Percentiles rank a stretch among this genome's conserved stretches.
Evolutionary conservation across 2,113 vertebrate genomes (phyloP).

Genomic region (Hippoglossus stenolepis): DNA sequence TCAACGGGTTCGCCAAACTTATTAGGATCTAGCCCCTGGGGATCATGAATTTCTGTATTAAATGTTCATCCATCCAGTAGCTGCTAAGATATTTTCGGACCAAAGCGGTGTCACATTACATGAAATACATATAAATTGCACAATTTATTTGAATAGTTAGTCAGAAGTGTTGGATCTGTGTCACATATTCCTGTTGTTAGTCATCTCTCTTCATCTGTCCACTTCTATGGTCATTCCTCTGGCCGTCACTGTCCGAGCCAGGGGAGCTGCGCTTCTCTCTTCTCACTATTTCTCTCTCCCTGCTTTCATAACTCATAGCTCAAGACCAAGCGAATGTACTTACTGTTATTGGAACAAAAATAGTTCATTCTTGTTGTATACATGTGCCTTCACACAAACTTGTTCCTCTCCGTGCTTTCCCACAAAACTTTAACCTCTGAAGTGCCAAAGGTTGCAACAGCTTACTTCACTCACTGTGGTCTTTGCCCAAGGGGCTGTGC

Average conservation of each 20-base stretch:
- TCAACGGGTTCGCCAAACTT: too few relatives aligned
- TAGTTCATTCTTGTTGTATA: slow-evolving; percentile 64
- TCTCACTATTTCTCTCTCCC: slow-evolving; percentile 20
- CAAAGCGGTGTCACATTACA: too few relatives aligned
- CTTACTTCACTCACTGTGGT: slow-evolving; percentile 48
- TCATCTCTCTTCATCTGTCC: background rate
- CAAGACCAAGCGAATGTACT: slow-evolving; percentile 38
- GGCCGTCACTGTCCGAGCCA: slow-evolving; percentile 8
- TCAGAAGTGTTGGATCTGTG: too few relatives aligned
- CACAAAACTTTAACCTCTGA: slow-evolving; percentile 70
- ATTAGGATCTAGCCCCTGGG: background rate
- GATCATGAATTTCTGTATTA: background rate
- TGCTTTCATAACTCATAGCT: slow-evolving; percentile 35
- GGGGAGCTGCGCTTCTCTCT: slow-evolving; percentile 24
- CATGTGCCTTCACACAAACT: slow-evolving; percentile 55
- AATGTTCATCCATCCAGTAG: background rate
- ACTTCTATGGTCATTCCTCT: background rate
- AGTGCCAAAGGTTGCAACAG: slow-evolving; percentile 60
- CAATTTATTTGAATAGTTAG: background rate
- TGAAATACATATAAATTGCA: background rate
- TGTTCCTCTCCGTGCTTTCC: slow-evolving; percentile 65
- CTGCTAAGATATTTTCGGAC: background rate
- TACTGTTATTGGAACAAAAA: slow-evolving; percentile 60
- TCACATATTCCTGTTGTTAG: too few relatives aligned
- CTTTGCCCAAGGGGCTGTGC: slow-evolving; percentile 12